phyloP scores from a whole-genome alignment of 2,797 vertebrate species.

The Melanotaenia nigrans region DNA sequence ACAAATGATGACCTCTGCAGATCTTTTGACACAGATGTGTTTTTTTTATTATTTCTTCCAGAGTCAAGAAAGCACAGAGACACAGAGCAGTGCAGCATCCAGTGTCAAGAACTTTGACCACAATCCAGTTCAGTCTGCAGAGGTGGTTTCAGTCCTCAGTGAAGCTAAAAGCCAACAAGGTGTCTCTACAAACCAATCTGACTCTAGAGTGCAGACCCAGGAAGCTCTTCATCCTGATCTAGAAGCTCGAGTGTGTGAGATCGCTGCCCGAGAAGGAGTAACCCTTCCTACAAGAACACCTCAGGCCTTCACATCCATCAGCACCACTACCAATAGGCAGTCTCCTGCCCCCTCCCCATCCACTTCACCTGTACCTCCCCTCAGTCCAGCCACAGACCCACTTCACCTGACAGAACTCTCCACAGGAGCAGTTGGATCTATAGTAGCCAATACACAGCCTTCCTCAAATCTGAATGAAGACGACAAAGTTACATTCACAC shows the following conservation, averaged over 20 bases:
- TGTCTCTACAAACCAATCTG: conserved; percentile 11
- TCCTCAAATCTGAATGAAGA: conserved; percentile 10
- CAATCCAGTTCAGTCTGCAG: not conserved
- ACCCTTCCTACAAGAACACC: conserved; percentile 23
- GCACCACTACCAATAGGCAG: conserved; percentile 77
- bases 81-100: conserved; percentile 74
- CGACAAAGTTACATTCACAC: not conserved
- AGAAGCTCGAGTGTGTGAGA: conserved; percentile 60
- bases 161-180: conserved; percentile 33
- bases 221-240: conserved; percentile 20
- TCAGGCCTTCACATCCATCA: conserved; percentile 77
- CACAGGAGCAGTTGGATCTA: conserved; percentile 21
- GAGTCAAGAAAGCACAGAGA: conserved; percentile 77
- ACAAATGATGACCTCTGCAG: not conserved
- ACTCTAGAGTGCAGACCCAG: conserved; percentile 20
- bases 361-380: conserved; percentile 36
- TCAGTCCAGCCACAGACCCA: conserved; percentile 34
- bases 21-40: not conserved
- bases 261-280: conserved; percentile 67
- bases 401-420: conserved; percentile 55
- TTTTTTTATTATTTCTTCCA: conserved; percentile 31
- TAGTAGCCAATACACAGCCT: conserved; percentile 12
- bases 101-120: conserved; percentile 26
- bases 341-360: conserved; percentile 72
- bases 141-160: conserved; percentile 18